Evolutionary conservation across 2,113 vertebrate genomes (phyloP).

Genomic region (Anseranas semipalmata): DNA sequence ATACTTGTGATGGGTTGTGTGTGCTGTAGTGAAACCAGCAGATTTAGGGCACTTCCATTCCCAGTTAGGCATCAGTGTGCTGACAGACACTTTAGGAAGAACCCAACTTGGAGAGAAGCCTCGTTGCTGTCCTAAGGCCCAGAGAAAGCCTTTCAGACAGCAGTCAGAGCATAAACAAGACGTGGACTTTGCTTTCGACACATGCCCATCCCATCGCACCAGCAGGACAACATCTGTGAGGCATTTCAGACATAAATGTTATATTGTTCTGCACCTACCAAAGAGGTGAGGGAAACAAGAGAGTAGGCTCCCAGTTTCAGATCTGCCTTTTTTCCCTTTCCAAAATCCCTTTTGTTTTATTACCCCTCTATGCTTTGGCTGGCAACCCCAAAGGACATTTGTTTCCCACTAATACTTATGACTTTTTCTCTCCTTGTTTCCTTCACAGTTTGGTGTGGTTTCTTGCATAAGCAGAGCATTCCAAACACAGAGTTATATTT

Average conservation of each 20-base stretch:
- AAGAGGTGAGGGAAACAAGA: background rate
- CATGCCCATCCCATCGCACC: background rate
- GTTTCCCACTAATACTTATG: background rate
- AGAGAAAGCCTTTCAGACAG: background rate
- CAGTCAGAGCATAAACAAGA: background rate
- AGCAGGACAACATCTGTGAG: constrained; percentile 43
- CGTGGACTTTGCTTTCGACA: background rate
- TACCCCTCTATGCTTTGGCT: background rate
- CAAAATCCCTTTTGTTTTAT: constrained; percentile 5
- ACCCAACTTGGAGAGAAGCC: background rate
- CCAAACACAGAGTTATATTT: constrained; percentile 40
- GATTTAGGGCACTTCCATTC: background rate
- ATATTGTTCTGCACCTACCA: constrained; percentile 23
- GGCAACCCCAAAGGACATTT: background rate
- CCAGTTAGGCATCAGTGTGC: background rate
- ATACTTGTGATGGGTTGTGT: background rate
- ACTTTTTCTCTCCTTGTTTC: background rate
- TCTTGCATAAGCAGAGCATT: constrained; percentile 40
- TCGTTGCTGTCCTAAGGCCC: background rate
- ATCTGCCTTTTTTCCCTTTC: background rate
- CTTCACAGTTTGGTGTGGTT: constrained; percentile 11
- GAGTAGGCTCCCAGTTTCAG: background rate
- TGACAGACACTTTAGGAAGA: background rate
- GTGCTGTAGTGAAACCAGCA: background rate
- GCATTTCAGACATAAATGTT: background rate